Evolutionary conservation across 2,113 vertebrate species (phyloP).

Genomic region (Ailurus styani): DNA sequence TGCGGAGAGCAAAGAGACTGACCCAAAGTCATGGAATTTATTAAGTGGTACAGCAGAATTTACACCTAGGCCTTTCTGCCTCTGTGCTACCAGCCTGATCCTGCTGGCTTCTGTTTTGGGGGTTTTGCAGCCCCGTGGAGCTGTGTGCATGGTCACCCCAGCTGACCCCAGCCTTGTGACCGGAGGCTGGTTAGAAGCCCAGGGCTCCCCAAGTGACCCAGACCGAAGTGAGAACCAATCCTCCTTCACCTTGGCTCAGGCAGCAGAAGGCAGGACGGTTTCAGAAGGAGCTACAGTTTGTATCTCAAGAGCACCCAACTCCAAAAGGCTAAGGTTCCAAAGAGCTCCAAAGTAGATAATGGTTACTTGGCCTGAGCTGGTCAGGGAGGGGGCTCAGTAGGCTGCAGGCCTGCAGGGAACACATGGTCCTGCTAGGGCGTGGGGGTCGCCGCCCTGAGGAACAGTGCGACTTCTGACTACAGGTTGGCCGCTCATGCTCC

Average conservation of each 20-base stretch:
- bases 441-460: neutral
- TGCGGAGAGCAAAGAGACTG: neutral
- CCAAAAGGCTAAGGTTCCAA: neutral
- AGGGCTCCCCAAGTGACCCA: neutral
- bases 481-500: neutral
- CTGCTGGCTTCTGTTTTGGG: neutral
- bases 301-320: neutral
- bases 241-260: neutral
- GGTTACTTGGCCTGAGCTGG: neutral
- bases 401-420: neutral
- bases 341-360: neutral
- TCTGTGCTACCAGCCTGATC: neutral
- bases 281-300: neutral
- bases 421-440: accelerated
- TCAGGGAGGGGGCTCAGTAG: neutral
- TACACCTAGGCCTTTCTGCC: neutral
- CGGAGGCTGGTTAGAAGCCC: neutral
- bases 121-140: accelerated
- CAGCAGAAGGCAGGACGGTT: neutral
- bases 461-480: neutral
- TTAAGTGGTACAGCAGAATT: neutral
- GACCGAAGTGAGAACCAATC: neutral
- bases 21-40: neutral
- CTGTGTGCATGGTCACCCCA: no score
- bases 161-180: neutral